These are phyloP conservation scores for Leptoteleia sp. DNA, from an alignment of 1,140 invertebrate genomes.

Conservation along the genomic window DNA sequence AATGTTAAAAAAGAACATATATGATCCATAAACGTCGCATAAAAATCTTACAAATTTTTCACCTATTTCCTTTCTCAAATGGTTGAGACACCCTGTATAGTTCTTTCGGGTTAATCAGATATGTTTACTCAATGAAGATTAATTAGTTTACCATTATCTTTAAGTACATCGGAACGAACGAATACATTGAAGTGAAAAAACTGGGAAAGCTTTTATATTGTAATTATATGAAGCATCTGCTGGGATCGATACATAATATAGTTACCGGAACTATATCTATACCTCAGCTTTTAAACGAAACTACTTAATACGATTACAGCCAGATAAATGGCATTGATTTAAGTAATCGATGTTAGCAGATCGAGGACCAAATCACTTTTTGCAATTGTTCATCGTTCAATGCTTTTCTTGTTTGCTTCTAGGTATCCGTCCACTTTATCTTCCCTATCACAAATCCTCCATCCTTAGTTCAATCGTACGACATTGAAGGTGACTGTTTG, in stretches of 20 bases:
- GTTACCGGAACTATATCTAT: too few species aligned
- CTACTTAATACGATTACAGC: background rate
- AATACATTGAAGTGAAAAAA: background rate
- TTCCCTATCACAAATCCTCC: conserved; percentile 81
- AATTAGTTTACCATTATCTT: background rate
- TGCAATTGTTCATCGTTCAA: background rate
- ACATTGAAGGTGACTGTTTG: conserved; percentile 66
- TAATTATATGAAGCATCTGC: too few species aligned
- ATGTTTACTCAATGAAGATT: background rate
- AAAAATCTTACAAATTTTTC: too few species aligned
- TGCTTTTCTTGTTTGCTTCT: conserved; percentile 12
- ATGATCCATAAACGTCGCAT: too few species aligned
- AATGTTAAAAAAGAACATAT: too few species aligned
- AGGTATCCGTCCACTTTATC: conserved; percentile 86
- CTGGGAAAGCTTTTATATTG: too few species aligned
- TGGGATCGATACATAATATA: background rate
- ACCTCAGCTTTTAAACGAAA: too few species aligned
- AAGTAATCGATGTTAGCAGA: background rate
- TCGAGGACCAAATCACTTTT: too few species aligned
- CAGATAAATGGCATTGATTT: background rate
- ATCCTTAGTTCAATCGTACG: conserved; percentile 45
- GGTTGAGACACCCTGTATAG: too few species aligned
- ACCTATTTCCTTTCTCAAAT: too few species aligned
- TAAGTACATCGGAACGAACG: background rate
- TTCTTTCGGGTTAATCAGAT: background rate